Evolutionary conservation across 2,113 vertebrate genomes (phyloP).

Genomic region (Festucalex cinctus): DNA sequence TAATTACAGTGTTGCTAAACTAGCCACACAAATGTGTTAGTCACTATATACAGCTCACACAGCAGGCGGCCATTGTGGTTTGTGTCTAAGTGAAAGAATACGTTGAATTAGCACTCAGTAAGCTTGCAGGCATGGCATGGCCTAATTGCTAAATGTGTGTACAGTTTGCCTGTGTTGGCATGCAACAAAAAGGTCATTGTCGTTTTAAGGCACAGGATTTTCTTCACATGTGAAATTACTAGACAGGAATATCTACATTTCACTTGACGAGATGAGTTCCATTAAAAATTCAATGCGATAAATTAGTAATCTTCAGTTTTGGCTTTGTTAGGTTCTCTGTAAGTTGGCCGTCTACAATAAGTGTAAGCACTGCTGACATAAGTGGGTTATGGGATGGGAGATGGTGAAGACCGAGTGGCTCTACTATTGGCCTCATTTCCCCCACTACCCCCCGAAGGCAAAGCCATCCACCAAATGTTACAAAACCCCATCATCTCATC

Average conservation of each 20-base stretch:
- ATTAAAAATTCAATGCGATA: not conserved
- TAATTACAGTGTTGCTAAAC: not conserved
- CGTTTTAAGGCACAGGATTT: not conserved
- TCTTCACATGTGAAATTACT: not conserved
- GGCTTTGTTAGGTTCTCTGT: not conserved
- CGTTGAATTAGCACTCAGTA: conserved; percentile 34
- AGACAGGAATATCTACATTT: not conserved
- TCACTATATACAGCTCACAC: conserved; percentile 11
- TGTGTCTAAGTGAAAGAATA: conserved; percentile 17
- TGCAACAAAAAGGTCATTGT: conserved; percentile 18
- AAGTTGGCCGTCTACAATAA: not conserved
- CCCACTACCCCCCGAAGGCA: conserved; percentile 44
- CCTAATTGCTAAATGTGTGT: conserved; percentile 29
- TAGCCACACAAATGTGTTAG: conserved; percentile 12
- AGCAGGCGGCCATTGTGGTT: conserved; percentile 12
- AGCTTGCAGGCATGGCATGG: conserved; percentile 24
- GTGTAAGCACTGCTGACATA: conserved; percentile 23
- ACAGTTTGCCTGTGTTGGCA: not conserved
- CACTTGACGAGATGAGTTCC: not conserved
- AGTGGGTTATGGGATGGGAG: conserved; percentile 61
- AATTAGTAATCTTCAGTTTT: not conserved
- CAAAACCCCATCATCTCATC: conserved; percentile 27
- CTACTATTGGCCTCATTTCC: conserved; percentile 63
- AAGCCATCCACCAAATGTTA: conserved; percentile 41
- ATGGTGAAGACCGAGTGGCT: conserved; percentile 41